These are phyloP conservation scores for Gymnoscopelus microlampas DNA, from an alignment of 2,797 vertebrate species.

Conservation along the genomic window DNA sequence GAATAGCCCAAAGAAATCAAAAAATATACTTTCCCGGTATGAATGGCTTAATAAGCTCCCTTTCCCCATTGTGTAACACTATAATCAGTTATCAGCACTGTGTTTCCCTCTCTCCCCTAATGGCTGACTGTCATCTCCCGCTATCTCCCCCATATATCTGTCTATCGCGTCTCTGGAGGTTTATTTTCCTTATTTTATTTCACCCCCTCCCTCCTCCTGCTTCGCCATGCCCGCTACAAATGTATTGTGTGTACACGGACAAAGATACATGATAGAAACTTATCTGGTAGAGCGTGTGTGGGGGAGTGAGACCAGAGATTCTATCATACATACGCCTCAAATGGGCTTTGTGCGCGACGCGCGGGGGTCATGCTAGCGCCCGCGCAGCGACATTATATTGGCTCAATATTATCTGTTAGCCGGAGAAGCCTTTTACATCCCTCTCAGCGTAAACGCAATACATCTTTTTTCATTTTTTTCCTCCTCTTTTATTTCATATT, in stretches of 20 bases:
- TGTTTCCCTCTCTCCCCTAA: conserved; percentile 59
- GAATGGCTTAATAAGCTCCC: conserved; percentile 60
- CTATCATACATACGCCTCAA: conserved; percentile 31
- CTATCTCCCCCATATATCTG: conserved; percentile 68
- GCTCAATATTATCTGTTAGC: conserved; percentile 26
- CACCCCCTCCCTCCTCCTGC: too few relatives aligned
- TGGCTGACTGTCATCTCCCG: conserved; percentile 60
- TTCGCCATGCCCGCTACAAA: conserved; percentile 1
- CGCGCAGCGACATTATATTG: conserved; percentile 9
- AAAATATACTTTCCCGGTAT: too few relatives aligned
- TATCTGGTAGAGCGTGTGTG: conserved; percentile 16
- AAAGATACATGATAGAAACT: conserved; percentile 28
- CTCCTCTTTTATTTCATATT: conserved; percentile 34
- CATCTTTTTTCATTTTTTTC: not conserved
- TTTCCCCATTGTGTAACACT: conserved; percentile 58
- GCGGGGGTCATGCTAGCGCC: conserved; percentile 11
- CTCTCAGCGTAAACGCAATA: conserved; percentile 8
- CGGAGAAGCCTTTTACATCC: conserved; percentile 39
- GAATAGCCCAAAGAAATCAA: too few relatives aligned
- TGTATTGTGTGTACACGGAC: conserved; percentile 43
- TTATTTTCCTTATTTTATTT: not conserved
- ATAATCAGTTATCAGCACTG: conserved; percentile 73
- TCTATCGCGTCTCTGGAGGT: conserved; percentile 33
- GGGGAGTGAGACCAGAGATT: conserved; percentile 38
- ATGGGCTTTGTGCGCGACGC: conserved; percentile 26